Percentiles rank a stretch among this genome's conserved stretches.
Evolutionary conservation across 2,797 vertebrate genomes (phyloP).

Genomic region (Microchirus variegatus): DNA sequence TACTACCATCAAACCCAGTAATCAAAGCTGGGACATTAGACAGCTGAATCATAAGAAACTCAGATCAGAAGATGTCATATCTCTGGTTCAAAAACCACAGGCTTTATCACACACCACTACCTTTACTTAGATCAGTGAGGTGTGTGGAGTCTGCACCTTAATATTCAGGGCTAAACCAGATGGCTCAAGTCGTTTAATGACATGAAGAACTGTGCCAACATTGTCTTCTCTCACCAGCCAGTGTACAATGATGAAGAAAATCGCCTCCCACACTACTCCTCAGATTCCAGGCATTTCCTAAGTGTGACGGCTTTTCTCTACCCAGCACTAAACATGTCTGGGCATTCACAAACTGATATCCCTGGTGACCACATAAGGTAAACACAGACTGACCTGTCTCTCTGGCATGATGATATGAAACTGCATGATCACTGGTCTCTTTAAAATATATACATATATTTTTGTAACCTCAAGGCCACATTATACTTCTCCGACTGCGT

Average conservation of each 20-base stretch:
- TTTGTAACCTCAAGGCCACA: too few relatives aligned
- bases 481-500: too few relatives aligned
- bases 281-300: constrained; percentile 74
- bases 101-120: neutral
- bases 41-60: constrained; percentile 22
- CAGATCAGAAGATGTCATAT: constrained; percentile 21
- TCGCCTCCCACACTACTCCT: constrained; percentile 45
- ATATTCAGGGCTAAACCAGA: constrained; percentile 56
- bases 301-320: constrained; percentile 50
- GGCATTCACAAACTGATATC: constrained; percentile 46
- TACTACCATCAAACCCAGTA: constrained; percentile 29
- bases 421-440: constrained; percentile 7
- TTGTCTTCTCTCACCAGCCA: constrained; percentile 42
- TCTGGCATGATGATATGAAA: constrained; percentile 18
- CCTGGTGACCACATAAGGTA: constrained; percentile 21
- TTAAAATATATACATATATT: neutral
- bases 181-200: constrained; percentile 51
- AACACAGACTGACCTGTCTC: constrained; percentile 38
- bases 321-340: constrained; percentile 50
- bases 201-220: constrained; percentile 44
- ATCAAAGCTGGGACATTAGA: constrained; percentile 31
- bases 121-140: constrained; percentile 5
- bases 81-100: constrained; percentile 16
- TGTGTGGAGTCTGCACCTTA: constrained; percentile 6
- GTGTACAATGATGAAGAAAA: constrained; percentile 52